Evolutionary conservation across 2,888 invertebrate genomes (phyloP), one percentile per base, ranked within the genome.

Genomic region (Sisyra nigra): DNA sequence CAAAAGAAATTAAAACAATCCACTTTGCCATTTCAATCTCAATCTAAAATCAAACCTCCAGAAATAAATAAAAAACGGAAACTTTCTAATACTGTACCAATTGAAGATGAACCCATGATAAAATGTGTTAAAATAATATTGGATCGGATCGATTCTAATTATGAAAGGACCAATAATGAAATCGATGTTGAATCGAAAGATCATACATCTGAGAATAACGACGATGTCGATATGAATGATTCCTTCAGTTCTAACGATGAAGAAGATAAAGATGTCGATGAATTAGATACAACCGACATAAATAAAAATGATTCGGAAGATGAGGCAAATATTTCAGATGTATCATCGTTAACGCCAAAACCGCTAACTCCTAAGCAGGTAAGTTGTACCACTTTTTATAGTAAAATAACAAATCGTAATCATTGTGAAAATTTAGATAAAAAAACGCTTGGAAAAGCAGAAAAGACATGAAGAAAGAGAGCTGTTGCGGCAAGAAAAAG

Each of bases 1-100:
- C 66, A 65, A 55, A 76, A 73, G 55, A 74, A 74, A 53, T 57
- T 76, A 42, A 71, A 69, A 49, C 76, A 76, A 57, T 72, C 74
- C 48, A 66, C 72, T 50, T 62, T 76, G 48, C 74, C 74, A 48
- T 75, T 75, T 53, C 74, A 69, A 60, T 24, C 24, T 5, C 24
- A 24, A 60, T 24, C 24, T 5, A 3, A 24, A 24, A 53, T 69
- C 48, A 57, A 72, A 42, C 63, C 67, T 40, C 60, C 67, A 31
- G 60, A 66, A 17, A 57, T 35, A 56, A 54, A 39, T 37, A 61
- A 68, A 45, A 69, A 69, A 48, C 60, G 69, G 42, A 69, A 69
- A 51, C 55, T 68, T 31, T 66, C 67, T 7, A 56, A 58, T 2
- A 53, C 63, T 13, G 58, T 24, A 10, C 11, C 34, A 18, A 24